Percentiles rank a stretch among this genome's conserved stretches.
phyloP scores from a whole-genome alignment of 2,888 invertebrate species.

The Synanthedon vespiformis region DNA sequence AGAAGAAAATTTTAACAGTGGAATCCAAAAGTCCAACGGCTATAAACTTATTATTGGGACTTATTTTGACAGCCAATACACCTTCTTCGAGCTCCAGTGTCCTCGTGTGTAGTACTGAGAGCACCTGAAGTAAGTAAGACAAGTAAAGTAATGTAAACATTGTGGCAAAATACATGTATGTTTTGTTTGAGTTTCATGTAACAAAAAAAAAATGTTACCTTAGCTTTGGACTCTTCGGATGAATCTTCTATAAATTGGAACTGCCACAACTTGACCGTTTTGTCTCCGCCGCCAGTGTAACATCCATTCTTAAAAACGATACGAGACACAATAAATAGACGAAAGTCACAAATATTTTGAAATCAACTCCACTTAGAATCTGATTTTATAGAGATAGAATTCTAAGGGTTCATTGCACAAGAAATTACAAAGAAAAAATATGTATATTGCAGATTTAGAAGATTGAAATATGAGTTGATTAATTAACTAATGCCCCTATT shows the following conservation, averaged over 20 bases:
- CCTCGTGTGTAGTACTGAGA: slow-evolving; percentile 82
- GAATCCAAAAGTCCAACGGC: slow-evolving; percentile 92
- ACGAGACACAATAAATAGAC: slow-evolving; percentile 18
- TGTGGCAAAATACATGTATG: too few species aligned
- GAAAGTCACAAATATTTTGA: slow-evolving; percentile 2
- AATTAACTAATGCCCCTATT: too few species aligned
- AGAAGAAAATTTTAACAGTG: slow-evolving; percentile 95
- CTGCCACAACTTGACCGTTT: slow-evolving; percentile 93
- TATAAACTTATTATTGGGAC: slow-evolving; percentile 87
- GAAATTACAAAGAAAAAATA: too few species aligned
- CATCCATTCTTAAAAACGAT: slow-evolving; percentile 73
- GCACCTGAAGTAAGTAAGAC: slow-evolving; percentile 47
- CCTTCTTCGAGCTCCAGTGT: slow-evolving; percentile 90
- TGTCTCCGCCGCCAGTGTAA: slow-evolving; percentile 88
- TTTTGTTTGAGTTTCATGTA: too few species aligned
- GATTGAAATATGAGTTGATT: too few species aligned
- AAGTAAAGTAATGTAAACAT: slow-evolving; percentile 3
- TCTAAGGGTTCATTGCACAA: background rate
- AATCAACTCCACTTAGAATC: too few species aligned
- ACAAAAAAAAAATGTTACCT: slow-evolving; percentile 27
- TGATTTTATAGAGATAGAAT: background rate
- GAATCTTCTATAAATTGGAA: slow-evolving; percentile 85
- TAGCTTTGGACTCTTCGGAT: slow-evolving; percentile 72
- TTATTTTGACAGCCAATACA: slow-evolving; percentile 84
- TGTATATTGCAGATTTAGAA: too few species aligned